phyloP scores from a whole-genome alignment of 2,113 vertebrate species.

The Sitta europaea region DNA sequence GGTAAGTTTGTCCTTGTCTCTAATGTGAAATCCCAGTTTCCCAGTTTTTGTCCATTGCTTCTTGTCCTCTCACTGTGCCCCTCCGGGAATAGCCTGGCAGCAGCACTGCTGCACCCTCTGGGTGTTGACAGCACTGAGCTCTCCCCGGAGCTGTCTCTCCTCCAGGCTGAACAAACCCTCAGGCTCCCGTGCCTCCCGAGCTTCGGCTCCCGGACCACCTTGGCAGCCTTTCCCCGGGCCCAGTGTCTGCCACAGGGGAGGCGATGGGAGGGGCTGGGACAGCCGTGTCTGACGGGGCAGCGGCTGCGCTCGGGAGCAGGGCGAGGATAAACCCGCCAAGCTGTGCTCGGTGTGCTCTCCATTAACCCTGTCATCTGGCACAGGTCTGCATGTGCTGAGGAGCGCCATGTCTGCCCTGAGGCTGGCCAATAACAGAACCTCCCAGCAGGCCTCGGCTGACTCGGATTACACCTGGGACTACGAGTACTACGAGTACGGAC shows the following conservation, averaged over 20 bases:
- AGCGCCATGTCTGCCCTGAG: slow-evolving; percentile 78
- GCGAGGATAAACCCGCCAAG: too few relatives aligned
- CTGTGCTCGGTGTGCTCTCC: neutral
- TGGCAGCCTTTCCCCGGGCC: neutral
- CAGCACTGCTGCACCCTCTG: neutral
- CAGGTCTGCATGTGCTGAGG: slow-evolving; percentile 31
- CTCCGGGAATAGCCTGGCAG: neutral
- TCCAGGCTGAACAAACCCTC: neutral
- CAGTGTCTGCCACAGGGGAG: neutral
- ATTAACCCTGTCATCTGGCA: neutral
- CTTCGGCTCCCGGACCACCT: neutral
- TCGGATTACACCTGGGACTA: slow-evolving; percentile 94
- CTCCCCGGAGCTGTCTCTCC: neutral
- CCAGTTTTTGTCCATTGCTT: neutral
- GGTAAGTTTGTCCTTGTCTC: neutral
- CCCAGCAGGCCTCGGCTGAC: slow-evolving; percentile 72
- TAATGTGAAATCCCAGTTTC: neutral
- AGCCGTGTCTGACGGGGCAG: neutral
- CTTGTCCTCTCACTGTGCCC: neutral
- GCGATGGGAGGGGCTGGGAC: neutral
- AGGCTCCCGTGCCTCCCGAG: neutral
- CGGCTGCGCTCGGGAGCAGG: neutral
- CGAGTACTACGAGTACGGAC: slow-evolving; percentile 92
- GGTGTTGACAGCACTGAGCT: neutral
- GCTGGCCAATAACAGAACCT: slow-evolving; percentile 77